Evolutionary conservation across 2,113 vertebrate species (phyloP), one percentile per base, ranked within the genome.

Genomic region (Pseudopipra pipra): DNA sequence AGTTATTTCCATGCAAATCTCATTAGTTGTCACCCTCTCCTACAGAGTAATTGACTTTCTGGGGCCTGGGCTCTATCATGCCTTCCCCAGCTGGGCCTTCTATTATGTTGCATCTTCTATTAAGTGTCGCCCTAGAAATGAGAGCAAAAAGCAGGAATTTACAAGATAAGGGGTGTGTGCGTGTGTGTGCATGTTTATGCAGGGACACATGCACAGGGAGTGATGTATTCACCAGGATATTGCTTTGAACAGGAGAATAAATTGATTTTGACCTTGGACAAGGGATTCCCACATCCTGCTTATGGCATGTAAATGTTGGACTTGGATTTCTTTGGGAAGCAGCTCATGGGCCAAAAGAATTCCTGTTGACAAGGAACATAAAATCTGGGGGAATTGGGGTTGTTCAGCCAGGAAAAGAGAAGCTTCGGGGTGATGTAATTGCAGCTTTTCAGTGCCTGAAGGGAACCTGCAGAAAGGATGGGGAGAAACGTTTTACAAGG

Each of bases 1-100:
- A 49, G 78, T n/a, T 33, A 85, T 90, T 83, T 43, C 89, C 93
- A 77, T 66, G 90, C 93, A 82, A 66, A 89, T 62, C 91, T 87
- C 67, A 56, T 46, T 5, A 24, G 89, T 39, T 63, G 0, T 43
- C 84, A 37, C 82, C 66, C 80, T 61, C 74, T 79, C 74, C 94
- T 25, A 1, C 78, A 41, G 49, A 5, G 8, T 44, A 41, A 91
- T 55, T 75, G 80, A 44, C 89, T 91, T 82, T 47, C 28, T 10
- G 61, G 61, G 75, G 31, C 73, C 61, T 65, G 41, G 84, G 66
- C 87, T 65, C 31, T 27, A 12, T 15, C 25, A 0, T 21, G 67
- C 33, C 63, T 92, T 87, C 63, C 51, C 59, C 82, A 58, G 67
- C 82, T 46, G 37, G 8, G 27, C 11, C 46, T 75, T 23, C 47